Evolutionary conservation across 2,888 invertebrate genomes (phyloP), one percentile per base, ranked within the genome.

Genomic region (Phortica magna): DNA sequence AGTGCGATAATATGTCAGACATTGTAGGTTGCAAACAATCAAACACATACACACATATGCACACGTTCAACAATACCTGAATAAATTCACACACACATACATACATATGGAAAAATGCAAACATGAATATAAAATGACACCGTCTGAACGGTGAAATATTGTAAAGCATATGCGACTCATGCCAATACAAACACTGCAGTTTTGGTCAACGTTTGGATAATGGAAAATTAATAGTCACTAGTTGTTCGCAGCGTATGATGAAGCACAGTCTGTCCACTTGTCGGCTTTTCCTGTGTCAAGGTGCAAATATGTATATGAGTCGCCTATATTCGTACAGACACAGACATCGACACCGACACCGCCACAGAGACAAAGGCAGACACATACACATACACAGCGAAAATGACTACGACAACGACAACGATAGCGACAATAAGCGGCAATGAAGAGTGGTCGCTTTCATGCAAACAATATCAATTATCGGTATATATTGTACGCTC

Each of bases 391-490:
- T n/a, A n/a, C n/a, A n/a, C n/a, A n/a, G n/a, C n/a, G n/a, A n/a
- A n/a, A n/a, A n/a, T n/a, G n/a, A n/a, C n/a, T n/a, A n/a, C 55
- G 17, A n/a, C 10, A 55, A 2, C 55, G 17, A 7, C 55, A 55
- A 7, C 55, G 7, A 14, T 17, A 61, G 9, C 7, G 22, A 17
- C 61, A 61, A 17, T 9, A 22, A 61, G 17, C 61, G 61, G 22
- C 10, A 61, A 19, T 22, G 22, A 48, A 12, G 4, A 14, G 48
- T 7, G 19, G 17, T 80, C 82, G 82, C 81, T 80, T 82, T 83
- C 80, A 79, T 80, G 81, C 85, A 86, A 85, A 86, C 85, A 85
- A 85, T 86, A 85, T 86, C 86, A 85, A 85, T 85, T 85, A 85
- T 84, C 83, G 81, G 81, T 79, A 79, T 83, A 68, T 79, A 77